phyloP scores from a whole-genome alignment of 23 tunicate genomes.

The Halocynthia aurantium region DNA sequence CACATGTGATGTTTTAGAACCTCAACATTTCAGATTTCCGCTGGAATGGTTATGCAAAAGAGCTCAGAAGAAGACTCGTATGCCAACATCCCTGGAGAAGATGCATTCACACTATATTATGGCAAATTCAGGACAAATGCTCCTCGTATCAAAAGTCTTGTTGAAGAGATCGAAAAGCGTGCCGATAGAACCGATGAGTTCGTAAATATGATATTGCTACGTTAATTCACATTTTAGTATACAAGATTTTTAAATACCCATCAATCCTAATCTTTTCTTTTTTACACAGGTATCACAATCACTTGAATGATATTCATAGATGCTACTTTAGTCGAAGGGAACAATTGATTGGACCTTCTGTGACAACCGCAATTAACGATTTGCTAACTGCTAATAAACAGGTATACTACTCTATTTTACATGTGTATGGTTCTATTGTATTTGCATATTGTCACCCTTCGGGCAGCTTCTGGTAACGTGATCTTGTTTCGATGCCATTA shows the following conservation, averaged over 20 bases:
- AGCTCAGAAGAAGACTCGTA: constrained; percentile 17
- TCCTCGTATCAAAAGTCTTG: constrained; percentile 85
- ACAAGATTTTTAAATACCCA: neutral
- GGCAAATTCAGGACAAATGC: constrained; percentile 98
- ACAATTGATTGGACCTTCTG: constrained; percentile 82
- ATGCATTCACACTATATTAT: constrained; percentile 96
- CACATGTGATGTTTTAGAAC: no score
- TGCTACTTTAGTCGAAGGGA: constrained; percentile 92
- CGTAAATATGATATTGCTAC: neutral
- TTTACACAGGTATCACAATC: constrained; percentile 40
- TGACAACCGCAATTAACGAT: constrained; percentile 79
- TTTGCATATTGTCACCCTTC: neutral
- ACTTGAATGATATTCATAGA: constrained; percentile 69
- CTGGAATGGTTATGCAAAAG: neutral
- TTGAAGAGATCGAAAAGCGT: constrained; percentile 70
- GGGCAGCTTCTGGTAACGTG: neutral
- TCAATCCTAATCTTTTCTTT: neutral
- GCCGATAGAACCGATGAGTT: constrained; percentile 42
- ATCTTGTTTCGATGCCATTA: neutral
- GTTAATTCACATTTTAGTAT: neutral
- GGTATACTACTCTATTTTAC: neutral
- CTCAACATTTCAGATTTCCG: no score
- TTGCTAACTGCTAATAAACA: constrained; percentile 50
- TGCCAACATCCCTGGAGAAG: constrained; percentile 42
- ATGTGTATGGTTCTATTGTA: neutral